Conservation (phyloP, 2,113 vertebrate genomes). For the Hippocampus guttulatus region DNA sequence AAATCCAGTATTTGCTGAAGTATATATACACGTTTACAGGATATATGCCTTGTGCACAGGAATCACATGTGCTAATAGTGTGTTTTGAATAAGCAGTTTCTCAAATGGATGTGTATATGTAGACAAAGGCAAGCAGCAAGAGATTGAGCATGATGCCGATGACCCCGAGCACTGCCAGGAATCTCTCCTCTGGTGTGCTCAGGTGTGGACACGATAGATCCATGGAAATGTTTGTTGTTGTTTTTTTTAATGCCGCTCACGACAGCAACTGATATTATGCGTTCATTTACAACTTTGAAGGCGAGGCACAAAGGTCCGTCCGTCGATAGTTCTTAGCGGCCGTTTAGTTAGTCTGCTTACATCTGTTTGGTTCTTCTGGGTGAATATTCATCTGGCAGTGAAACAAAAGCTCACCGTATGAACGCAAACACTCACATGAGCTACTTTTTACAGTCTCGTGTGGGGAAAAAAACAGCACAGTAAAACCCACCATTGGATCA, state of each 20-base stretch:
- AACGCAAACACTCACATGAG: not conserved
- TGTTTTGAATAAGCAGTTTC: not conserved
- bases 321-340: not conserved
- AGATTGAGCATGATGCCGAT: conserved; percentile 63
- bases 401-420: not conserved
- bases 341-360: not conserved
- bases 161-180: conserved; percentile 65
- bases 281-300: not conserved
- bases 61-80: not conserved
- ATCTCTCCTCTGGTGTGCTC: conserved; percentile 63
- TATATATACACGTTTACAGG: not conserved
- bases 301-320: not conserved
- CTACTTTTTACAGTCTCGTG: not conserved
- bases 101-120: conserved; percentile 62
- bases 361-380: not conserved
- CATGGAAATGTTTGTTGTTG: conserved; percentile 44
- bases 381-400: conserved; percentile 32
- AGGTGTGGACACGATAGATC: conserved; percentile 50
- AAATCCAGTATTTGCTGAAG: not conserved
- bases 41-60: not conserved
- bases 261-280: conserved; percentile 5
- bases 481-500: not conserved
- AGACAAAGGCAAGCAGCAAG: conserved; percentile 62
- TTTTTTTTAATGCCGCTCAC: conserved; percentile 15
- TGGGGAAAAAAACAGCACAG: conserved; percentile 3